Base-by-base conservation (phyloP, 2,888 invertebrate genomes). In the Cantharis flavilabris region DNA sequence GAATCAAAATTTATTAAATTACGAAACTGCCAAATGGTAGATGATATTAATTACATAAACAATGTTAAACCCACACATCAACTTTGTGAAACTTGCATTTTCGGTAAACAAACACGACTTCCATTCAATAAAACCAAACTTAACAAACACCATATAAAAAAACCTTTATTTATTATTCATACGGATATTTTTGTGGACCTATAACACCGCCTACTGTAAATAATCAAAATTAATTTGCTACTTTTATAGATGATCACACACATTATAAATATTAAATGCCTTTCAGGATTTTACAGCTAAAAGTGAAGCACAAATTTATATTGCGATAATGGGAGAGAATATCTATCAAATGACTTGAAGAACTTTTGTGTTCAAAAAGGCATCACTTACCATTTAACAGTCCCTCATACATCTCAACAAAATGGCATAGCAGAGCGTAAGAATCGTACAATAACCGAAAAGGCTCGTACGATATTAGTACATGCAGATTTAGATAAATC, bases 241-340 rank as follows among this genome's bases (percentile, higher is more conserved):
- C 28, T 10, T 75, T 75, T 18, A 71, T 75, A 26, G 67, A 75
- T 49, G 62, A 67, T 7, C 67, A 23, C 18, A 63, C 69, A 3
- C 33, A 70, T 30, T 63, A 63, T 14, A 70, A 18, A 67, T 70
- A 67, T 67, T 77, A 18, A 16, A 63, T 14, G 79, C 83, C 11
- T 79, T 77, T 79, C 70, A 75, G 71, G 73, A 75, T 16, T 77
- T 69, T 73, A 75, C 63, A 20, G 30, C 67, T 13, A 62, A 76
- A 64, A 63, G 67, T 13, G 16, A 64, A 18, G 72, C 49, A 62
- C 33, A 26, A 64, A 49, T 33, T 33, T 76, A 1, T 67, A 75
- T 65, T 77, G 77, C 77, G 79, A 77, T 67, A 79, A 79, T 71
- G 79, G 76, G 2, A 70, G 72, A 14, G 75, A 79, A 49, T 79